A percentile compares a stretch with the other conserved stretches of the same genome.
These are phyloP conservation scores for Dromaius novaehollandiae DNA, from an alignment of 2,113 vertebrate species.

Conservation along the genomic window DNA sequence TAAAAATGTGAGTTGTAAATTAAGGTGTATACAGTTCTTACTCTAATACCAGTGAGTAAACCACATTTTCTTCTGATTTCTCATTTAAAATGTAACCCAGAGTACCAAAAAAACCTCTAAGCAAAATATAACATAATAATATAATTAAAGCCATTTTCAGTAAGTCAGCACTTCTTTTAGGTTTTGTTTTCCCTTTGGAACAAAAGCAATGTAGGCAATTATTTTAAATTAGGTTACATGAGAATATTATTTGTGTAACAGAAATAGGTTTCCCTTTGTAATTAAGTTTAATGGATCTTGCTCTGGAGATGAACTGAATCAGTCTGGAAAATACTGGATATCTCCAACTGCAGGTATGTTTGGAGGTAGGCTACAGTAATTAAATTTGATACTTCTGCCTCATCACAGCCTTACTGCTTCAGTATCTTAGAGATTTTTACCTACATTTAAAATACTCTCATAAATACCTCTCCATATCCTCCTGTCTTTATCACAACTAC, in stretches of 20 bases:
- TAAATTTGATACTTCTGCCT: neutral
- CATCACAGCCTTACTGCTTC: too few relatives aligned
- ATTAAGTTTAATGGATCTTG: slow-evolving; percentile 73
- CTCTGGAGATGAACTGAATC: slow-evolving; percentile 47
- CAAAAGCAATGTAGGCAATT: slow-evolving; percentile 74
- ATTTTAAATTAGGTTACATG: slow-evolving; percentile 79
- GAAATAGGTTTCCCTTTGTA: slow-evolving; percentile 75
- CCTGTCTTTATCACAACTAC: neutral
- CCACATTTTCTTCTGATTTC: slow-evolving; percentile 23
- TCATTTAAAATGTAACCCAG: slow-evolving; percentile 35
- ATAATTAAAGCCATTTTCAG: slow-evolving; percentile 75
- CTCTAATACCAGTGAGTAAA: neutral
- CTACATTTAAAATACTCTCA: neutral
- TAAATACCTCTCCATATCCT: neutral
- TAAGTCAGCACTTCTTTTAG: slow-evolving; percentile 75
- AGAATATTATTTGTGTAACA: slow-evolving; percentile 80
- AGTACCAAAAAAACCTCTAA: slow-evolving; percentile 57
- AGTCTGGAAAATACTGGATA: neutral
- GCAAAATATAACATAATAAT: slow-evolving; percentile 69
- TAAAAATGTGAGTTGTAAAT: slow-evolving; percentile 14
- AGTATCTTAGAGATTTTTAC: neutral
- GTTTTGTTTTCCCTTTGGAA: slow-evolving; percentile 71
- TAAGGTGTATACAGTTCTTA: neutral
- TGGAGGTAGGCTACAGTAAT: neutral
- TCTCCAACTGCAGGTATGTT: neutral